Evolutionary conservation across 53 echinoderm and acorn worm species (phyloP), one percentile per base, ranked within the genome.

Genomic region (Temnopleurus reevesii): DNA sequence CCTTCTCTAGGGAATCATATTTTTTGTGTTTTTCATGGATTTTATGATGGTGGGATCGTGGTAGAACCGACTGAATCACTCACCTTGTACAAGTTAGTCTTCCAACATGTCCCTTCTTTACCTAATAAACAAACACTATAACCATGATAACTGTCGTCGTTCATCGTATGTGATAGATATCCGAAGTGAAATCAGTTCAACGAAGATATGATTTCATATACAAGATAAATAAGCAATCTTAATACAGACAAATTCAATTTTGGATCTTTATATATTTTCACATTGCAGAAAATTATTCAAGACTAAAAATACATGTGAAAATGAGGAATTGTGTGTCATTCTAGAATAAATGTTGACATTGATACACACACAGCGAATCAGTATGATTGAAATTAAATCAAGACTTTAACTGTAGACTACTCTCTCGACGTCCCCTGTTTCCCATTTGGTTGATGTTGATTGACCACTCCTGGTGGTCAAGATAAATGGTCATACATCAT

Each of bases 1-100:
- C n/a, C 46, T 12, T 21, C 88, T 87, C 88, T 4, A 45, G 88
- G 88, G 88, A 66, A 66, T 66, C 45, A 46, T 87, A 71, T 86
- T 86, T 56, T 45, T 54, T 45, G 63, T 15, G 18, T 87, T 61
- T 65, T 87, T 8, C 30, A 31, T 36, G 29, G n/a, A 10, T 51
- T 65, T 71, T 66, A 66, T 53, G 66, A 87, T 33, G 87, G 49
- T 36, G 53, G 55, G 53, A 55, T 55, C 33, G 30, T 47, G 33
- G n/a, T 2, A 71, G 41, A 71, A 23, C 71, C 71, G 41, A 38
- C 21, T n/a, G 21, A 38, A 71, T n/a, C 71, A 38, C 71, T 71
- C 71, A 71, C 71, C 43, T 71, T 71, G 71, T 71, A 41, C 71
- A 0, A 4, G 71, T 43, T 71, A 13, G 3, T 63, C 30, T 63